Conservation (phyloP, 2,888 invertebrate genomes). For the Rotaria sp. region DNA sequence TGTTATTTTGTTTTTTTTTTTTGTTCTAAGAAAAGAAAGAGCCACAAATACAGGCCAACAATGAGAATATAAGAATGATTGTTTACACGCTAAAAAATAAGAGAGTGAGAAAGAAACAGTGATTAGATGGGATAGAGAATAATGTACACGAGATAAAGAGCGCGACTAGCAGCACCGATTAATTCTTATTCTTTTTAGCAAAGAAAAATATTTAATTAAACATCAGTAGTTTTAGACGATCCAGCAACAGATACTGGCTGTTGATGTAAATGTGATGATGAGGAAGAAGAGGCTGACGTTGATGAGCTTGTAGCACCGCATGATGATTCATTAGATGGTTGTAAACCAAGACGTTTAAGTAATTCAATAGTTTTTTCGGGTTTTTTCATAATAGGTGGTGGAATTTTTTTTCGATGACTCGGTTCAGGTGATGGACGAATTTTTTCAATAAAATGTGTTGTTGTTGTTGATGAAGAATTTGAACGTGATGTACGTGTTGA, state of each 20-base stretch:
- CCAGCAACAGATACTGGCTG: background rate
- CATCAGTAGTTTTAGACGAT: slow-evolving; percentile 19
- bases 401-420: slow-evolving; percentile 16
- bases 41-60: background rate
- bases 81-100: slow-evolving; percentile 5
- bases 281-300: background rate
- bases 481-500: background rate
- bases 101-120: background rate
- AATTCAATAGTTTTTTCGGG: slow-evolving; percentile 38
- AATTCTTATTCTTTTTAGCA: background rate
- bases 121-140: background rate
- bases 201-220: background rate
- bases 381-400: slow-evolving; percentile 38
- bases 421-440: slow-evolving; percentile 14
- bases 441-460: slow-evolving; percentile 1
- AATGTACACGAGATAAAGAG: background rate
- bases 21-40: background rate
- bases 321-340: background rate
- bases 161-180: slow-evolving; percentile 12
- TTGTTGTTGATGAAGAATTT: background rate
- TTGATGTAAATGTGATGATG: background rate
- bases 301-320: background rate
- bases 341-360: slow-evolving; percentile 32
- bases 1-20: background rate
- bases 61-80: background rate